Percentiles rank a stretch among this genome's conserved stretches.
Evolutionary conservation across 1,140 invertebrate species (phyloP).

Genomic region (Muscidifurax raptorellus): DNA sequence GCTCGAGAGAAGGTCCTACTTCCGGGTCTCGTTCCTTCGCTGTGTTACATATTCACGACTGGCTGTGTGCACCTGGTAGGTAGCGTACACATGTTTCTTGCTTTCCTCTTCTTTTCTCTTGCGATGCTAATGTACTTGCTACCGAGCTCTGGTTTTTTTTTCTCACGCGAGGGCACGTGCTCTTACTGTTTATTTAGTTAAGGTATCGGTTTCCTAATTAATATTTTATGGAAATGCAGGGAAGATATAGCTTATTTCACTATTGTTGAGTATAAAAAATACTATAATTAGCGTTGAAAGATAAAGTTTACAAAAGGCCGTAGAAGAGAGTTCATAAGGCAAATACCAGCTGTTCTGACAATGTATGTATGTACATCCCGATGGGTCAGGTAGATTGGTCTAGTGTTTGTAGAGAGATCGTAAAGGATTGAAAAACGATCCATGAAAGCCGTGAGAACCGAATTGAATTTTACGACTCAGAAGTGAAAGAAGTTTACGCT

Average conservation of each 20-base stretch:
- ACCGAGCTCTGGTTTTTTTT: conserved; percentile 2
- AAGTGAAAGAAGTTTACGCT: neutral
- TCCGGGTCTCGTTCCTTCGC: conserved; percentile 66
- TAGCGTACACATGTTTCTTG: neutral
- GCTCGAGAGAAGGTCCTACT: conserved; percentile 62
- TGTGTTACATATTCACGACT: conserved; percentile 67
- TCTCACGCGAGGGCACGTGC: neutral
- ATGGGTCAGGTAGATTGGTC: neutral
- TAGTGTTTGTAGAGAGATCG: neutral
- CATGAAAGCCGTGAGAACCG: neutral
- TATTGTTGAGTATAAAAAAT: neutral
- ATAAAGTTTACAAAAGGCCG: neutral
- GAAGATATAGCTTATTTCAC: neutral
- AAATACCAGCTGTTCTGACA: neutral
- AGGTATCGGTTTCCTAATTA: neutral
- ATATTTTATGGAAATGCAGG: neutral
- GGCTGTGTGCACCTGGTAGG: conserved; percentile 64
- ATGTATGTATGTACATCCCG: neutral
- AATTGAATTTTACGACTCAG: neutral
- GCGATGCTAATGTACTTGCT: neutral
- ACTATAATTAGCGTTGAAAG: neutral
- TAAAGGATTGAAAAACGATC: neutral
- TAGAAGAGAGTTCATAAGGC: neutral
- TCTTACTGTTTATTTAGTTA: neutral
- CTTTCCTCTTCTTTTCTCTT: conserved; percentile 43